These are phyloP conservation scores for Limnephilus rhombicus DNA, from an alignment of 2,888 invertebrate genomes.

Conservation along the genomic window DNA sequence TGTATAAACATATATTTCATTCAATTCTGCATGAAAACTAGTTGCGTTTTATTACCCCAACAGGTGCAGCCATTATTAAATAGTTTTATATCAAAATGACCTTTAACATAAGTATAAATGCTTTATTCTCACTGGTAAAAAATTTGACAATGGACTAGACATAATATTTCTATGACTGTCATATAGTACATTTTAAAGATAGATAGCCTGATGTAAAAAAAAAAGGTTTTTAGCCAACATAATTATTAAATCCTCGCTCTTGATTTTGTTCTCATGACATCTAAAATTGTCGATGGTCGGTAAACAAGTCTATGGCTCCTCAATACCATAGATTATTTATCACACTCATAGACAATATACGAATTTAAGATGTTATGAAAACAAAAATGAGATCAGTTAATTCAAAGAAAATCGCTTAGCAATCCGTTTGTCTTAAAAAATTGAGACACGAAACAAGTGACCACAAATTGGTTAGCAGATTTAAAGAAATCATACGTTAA, in stretches of 20 bases:
- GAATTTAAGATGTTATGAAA: not conserved
- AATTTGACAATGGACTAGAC: constrained; percentile 38
- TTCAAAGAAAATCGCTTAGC: not conserved
- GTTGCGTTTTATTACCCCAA: not conserved
- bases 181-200: not conserved
- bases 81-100: constrained; percentile 38
- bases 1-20: not conserved
- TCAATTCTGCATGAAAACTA: not conserved
- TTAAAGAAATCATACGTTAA: not conserved
- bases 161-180: constrained; percentile 31
- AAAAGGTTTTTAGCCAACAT: not conserved
- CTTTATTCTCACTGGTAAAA: constrained; percentile 46
- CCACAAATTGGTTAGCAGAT: not conserved
- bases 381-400: not conserved
- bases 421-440: not conserved
- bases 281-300: not conserved
- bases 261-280: not conserved
- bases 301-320: not conserved
- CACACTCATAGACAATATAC: not conserved
- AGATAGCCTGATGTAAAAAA: not conserved
- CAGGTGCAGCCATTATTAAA: constrained; percentile 18
- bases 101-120: constrained; percentile 35
- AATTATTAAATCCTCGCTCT: not conserved
- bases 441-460: not conserved
- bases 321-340: not conserved